phyloP scores from a whole-genome alignment of 2,113 vertebrate genomes.

The Polypterus bichir region DNA sequence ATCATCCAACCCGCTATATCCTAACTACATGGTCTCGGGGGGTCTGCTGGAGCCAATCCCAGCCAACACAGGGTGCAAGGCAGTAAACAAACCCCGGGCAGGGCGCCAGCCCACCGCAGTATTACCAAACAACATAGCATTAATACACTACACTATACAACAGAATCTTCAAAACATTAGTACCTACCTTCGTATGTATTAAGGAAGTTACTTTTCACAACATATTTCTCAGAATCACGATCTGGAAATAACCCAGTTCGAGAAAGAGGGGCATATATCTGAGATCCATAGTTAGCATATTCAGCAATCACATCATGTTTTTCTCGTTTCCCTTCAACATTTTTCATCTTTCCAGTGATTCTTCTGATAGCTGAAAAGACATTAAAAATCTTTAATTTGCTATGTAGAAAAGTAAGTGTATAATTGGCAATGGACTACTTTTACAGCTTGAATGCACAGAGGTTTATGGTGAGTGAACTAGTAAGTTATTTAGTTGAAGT shows the following conservation, averaged over 20 bases:
- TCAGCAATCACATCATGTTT: constrained; percentile 50
- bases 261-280: constrained; percentile 44
- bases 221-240: constrained; percentile 30
- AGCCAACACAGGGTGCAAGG: too few relatives aligned
- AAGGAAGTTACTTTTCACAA: constrained; percentile 55
- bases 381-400: background rate
- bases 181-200: constrained; percentile 66
- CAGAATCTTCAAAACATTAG: background rate
- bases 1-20: too few relatives aligned
- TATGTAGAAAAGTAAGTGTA: background rate
- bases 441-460: too few relatives aligned
- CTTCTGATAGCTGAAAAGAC: constrained; percentile 64
- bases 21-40: too few relatives aligned
- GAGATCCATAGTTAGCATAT: constrained; percentile 49
- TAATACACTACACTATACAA: background rate
- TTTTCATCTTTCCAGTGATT: constrained; percentile 49
- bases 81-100: too few relatives aligned
- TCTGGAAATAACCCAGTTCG: constrained; percentile 46
- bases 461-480: too few relatives aligned
- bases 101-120: too few relatives aligned
- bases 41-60: too few relatives aligned
- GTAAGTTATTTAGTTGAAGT: too few relatives aligned
- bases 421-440: too few relatives aligned
- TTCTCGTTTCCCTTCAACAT: constrained; percentile 52
- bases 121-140: background rate